Evolutionary conservation across 2,888 invertebrate genomes (phyloP).

Genomic region (Eudemis profundana): DNA sequence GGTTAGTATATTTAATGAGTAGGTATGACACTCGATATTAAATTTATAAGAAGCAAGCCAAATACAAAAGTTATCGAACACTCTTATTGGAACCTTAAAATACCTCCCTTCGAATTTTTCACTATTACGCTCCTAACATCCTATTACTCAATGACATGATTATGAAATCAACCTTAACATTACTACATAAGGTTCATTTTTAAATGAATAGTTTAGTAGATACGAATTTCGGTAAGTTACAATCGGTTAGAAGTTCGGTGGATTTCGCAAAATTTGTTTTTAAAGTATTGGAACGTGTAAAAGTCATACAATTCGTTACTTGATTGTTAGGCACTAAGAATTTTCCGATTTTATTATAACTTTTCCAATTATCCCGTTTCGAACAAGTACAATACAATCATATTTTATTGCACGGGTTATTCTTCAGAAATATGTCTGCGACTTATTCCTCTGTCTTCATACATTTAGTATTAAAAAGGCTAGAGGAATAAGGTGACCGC

Average conservation of each 20-base stretch:
- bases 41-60: constrained; percentile 40
- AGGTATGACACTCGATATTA: constrained; percentile 27
- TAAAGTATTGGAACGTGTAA: constrained; percentile 19
- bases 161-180: neutral
- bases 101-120: constrained; percentile 7
- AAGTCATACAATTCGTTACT: constrained; percentile 3
- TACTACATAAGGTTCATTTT: neutral
- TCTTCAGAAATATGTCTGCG: too few species aligned
- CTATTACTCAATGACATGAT: neutral
- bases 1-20: too few species aligned
- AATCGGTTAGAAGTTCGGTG: constrained; percentile 1
- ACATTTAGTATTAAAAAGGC: too few species aligned
- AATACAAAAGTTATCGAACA: constrained; percentile 35
- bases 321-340: neutral
- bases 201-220: neutral
- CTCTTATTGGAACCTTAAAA: constrained; percentile 37
- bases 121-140: constrained; percentile 1
- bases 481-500: too few species aligned
- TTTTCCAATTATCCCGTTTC: neutral
- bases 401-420: too few species aligned
- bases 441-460: too few species aligned
- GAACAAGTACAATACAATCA: too few species aligned
- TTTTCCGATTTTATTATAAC: neutral
- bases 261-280: constrained; percentile 18
- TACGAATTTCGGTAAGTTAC: neutral